Percentiles rank a stretch among this genome's conserved stretches.
Evolutionary conservation across 1,140 invertebrate genomes (phyloP).

Genomic region (Hyphantria cunea): DNA sequence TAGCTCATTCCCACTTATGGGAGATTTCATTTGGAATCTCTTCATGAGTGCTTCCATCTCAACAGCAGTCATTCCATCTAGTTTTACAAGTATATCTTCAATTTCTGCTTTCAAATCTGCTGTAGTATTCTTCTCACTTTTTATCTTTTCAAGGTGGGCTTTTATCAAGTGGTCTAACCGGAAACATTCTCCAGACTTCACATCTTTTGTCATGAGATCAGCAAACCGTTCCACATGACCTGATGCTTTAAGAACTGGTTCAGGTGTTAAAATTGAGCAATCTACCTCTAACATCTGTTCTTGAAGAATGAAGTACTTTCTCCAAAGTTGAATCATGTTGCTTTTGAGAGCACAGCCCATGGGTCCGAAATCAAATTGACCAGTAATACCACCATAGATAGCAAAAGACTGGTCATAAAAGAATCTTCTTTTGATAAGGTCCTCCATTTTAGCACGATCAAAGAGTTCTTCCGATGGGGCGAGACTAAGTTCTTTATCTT

Average conservation of each 20-base stretch:
- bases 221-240: conserved; percentile 99
- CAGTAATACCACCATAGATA: conserved; percentile 97
- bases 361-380: conserved; percentile 97
- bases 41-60: conserved; percentile 93
- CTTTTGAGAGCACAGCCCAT: conserved; percentile 99
- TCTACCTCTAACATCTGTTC: conserved; percentile 99
- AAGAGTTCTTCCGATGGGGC: conserved; percentile 89
- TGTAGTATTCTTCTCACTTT: conserved; percentile 91
- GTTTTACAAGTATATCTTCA: conserved; percentile 90
- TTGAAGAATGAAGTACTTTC: conserved; percentile 97
- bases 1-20: conserved; percentile 96
- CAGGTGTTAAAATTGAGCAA: conserved; percentile 98
- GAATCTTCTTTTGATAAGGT: conserved; percentile 97
- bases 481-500: conserved; percentile 96
- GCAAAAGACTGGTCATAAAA: conserved; percentile 99
- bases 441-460: conserved; percentile 97
- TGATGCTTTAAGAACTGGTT: conserved; percentile 97
- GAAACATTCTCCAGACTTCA: conserved; percentile 97
- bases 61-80: conserved; percentile 86
- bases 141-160: conserved; percentile 95
- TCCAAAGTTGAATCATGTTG: conserved; percentile 96
- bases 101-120: conserved; percentile 88
- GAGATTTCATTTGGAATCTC: conserved; percentile 97
- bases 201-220: conserved; percentile 99
- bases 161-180: conserved; percentile 99